Conservation (phyloP, 2,888 invertebrate genomes). For the Lissonota sp. region DNA sequence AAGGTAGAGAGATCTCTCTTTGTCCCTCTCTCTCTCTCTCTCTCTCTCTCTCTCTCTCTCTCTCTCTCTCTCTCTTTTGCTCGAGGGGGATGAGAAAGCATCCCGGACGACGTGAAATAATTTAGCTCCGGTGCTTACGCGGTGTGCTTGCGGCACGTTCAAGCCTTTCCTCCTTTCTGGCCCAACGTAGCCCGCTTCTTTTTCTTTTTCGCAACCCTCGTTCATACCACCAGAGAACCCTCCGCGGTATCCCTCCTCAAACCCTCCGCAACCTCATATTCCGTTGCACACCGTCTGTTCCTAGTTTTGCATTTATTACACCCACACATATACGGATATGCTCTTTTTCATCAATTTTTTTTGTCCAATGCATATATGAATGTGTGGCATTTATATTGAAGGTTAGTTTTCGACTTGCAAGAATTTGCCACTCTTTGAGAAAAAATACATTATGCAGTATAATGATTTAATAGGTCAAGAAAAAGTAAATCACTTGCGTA, state of each 20-base stretch:
- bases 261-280: constrained; percentile 36
- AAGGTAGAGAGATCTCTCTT: constrained; percentile 67
- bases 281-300: constrained; percentile 42
- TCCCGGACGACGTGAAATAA: constrained; percentile 64
- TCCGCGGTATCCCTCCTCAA: constrained; percentile 44
- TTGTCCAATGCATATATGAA: too few species aligned
- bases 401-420: too few species aligned
- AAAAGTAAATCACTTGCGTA: too few species aligned
- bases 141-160: constrained; percentile 50
- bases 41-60: constrained; percentile 12
- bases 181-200: constrained; percentile 17
- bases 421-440: too few species aligned
- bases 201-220: constrained; percentile 25
- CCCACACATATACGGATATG: constrained; percentile 1
- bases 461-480: too few species aligned
- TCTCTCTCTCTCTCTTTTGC: constrained; percentile 26
- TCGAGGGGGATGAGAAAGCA: constrained; percentile 24
- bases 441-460: too few species aligned
- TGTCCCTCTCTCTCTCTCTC: constrained; percentile 33
- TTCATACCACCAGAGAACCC: constrained; percentile 55
- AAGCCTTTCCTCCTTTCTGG: constrained; percentile 28
- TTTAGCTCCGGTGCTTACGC: constrained; percentile 60
- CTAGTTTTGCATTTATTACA: constrained; percentile 47
- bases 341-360: too few species aligned
- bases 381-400: too few species aligned